phyloP scores from a whole-genome alignment of 1,140 invertebrate species.

The Lanistes nyassanus region DNA sequence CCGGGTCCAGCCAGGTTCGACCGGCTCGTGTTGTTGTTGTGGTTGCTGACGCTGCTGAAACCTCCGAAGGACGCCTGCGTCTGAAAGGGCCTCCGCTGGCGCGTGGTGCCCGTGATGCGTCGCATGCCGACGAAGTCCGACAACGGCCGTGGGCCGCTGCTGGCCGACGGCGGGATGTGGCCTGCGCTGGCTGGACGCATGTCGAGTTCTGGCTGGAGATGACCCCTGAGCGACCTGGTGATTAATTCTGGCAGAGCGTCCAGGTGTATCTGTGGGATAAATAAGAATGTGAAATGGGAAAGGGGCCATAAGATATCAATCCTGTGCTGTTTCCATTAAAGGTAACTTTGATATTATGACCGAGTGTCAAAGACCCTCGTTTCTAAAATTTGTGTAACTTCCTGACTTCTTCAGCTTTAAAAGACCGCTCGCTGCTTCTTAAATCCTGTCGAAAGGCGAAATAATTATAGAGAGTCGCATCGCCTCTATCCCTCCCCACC shows the following conservation, averaged over 20 bases:
- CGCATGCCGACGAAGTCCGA: constrained; percentile 35
- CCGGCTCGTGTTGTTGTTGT: neutral
- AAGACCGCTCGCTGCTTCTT: no score
- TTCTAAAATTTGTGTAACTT: no score
- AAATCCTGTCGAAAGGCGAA: no score
- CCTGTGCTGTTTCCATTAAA: neutral
- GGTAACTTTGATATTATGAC: neutral
- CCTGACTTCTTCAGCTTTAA: no score
- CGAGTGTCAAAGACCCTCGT: no score
- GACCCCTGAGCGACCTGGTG: constrained; percentile 22
- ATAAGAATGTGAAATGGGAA: neutral
- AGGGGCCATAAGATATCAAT: no score
- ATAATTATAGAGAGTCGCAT: no score
- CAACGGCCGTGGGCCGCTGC: constrained; percentile 19
- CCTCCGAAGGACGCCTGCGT: constrained; percentile 34
- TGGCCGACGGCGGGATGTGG: constrained; percentile 9
- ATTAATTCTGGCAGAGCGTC: constrained; percentile 34
- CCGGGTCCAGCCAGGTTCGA: neutral
- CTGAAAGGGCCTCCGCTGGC: constrained; percentile 34
- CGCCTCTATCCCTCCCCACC: no score
- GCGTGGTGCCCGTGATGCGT: constrained; percentile 20
- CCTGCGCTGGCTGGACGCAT: neutral
- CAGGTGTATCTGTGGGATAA: constrained; percentile 20
- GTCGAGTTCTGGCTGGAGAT: constrained; percentile 16
- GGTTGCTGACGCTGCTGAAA: constrained; percentile 28